phyloP scores from a whole-genome alignment of 2,113 vertebrate species.

The Dicentrarchus labrax region DNA sequence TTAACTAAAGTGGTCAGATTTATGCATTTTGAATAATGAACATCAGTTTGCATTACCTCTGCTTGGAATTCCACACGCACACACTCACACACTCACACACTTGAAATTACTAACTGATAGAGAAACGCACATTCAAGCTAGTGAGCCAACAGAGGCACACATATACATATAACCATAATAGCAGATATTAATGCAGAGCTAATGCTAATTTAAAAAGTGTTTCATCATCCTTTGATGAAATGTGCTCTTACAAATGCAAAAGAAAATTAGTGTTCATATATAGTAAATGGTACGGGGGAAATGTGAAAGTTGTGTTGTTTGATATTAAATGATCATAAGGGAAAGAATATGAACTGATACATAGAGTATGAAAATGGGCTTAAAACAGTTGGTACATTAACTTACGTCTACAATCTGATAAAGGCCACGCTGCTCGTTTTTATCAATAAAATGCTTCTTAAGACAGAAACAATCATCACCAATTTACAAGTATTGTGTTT shows the following conservation, averaged over 20 bases:
- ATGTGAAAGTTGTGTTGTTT: conserved; percentile 10
- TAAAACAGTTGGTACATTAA: neutral
- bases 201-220: conserved; percentile 50
- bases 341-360: neutral
- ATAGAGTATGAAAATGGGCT: neutral
- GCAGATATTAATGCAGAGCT: conserved; percentile 28
- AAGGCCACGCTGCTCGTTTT: neutral
- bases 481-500: neutral
- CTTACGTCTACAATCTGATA: neutral
- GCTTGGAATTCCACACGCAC: conserved; percentile 19
- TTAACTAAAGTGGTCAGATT: conserved; percentile 79
- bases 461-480: too few relatives aligned
- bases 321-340: conserved; percentile 13
- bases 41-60: conserved; percentile 69
- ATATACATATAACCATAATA: conserved; percentile 7
- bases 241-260: neutral
- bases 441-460: neutral
- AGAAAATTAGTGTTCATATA: neutral
- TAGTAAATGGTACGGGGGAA: neutral
- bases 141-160: conserved; percentile 7
- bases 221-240: conserved; percentile 38
- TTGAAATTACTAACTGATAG: neutral
- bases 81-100: neutral
- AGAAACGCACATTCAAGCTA: neutral
- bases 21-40: conserved; percentile 78